phyloP scores from a whole-genome alignment of 2,113 vertebrate genomes.

The Lota lota region DNA sequence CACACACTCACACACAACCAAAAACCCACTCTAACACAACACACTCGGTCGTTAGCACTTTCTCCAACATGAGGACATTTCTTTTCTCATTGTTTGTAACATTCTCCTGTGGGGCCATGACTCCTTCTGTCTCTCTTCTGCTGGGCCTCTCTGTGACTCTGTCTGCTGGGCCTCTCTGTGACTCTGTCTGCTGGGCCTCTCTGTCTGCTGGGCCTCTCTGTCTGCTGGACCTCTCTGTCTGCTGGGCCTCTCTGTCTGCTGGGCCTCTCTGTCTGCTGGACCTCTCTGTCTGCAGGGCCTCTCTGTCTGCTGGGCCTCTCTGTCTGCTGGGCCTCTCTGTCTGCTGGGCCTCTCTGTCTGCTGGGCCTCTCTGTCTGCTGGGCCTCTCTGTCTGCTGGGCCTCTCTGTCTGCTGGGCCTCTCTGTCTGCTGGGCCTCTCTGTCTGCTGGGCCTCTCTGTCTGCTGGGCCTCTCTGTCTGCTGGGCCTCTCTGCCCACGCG shows the following conservation, averaged over 20 bases:
- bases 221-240: slow-evolving; percentile 16
- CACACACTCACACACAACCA: neutral
- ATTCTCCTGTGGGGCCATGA: too few species aligned
- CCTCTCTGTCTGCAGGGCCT: slow-evolving; percentile 28
- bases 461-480: slow-evolving; percentile 31
- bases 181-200: too few species aligned
- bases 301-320: slow-evolving; percentile 9
- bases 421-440: neutral
- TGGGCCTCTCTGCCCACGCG: slow-evolving; percentile 16
- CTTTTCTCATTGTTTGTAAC: too few species aligned
- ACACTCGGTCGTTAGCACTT: neutral
- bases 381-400: too few species aligned
- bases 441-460: slow-evolving; percentile 24
- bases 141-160: slow-evolving; percentile 28
- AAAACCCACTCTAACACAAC: slow-evolving; percentile 14
- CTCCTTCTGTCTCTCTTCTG: slow-evolving; percentile 18
- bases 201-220: slow-evolving; percentile 1
- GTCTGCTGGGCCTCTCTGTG: too few species aligned
- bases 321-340: slow-evolving; percentile 29
- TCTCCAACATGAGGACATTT: too few species aligned
- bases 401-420: slow-evolving; percentile 2
- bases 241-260: slow-evolving; percentile 24
- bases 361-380: too few species aligned
- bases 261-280: slow-evolving; percentile 16
- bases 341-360: too few species aligned